Base-by-base conservation (phyloP, 2,113 vertebrate species). In the Stegastes partitus region DNA sequence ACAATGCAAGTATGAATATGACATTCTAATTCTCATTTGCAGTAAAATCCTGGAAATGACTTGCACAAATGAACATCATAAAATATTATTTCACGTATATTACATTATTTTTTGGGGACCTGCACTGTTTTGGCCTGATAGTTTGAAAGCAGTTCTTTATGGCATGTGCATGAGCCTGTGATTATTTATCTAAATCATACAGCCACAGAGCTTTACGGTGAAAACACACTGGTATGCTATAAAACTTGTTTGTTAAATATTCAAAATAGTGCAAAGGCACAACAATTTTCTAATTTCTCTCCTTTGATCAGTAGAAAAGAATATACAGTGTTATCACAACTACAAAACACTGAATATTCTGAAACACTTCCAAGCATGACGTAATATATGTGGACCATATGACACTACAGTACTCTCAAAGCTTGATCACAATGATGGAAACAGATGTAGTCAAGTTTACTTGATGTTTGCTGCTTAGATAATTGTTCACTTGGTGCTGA, bases 381-480 rank as follows among this genome's bases (percentile, higher is more conserved):
- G n/a, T n/a, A n/a, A n/a, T n/a, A n/a, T n/a, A n/a, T 31, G 28
- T 5, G 8, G 28, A 57, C 5, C 21, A 63, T 3, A 28, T 49
- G 23, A 25, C n/a, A 19, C 15, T 50, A 51, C 23, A 21, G 31
- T 3, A 18, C 7, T 56, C n/a, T 39, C 39, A 65, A 49, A 16
- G 25, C n/a, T 26, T 53, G 23, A 16, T 44, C 54, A 61, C 45
- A 69, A 63, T 44, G 45, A 56, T 21, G 39, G 10, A 70, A 47
- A 0, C 23, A 53, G 62, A 76, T 19, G 39, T 26, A 42, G 44
- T 44, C 12, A 34, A 34, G 31, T 9, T 34, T 8, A 34, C 7
- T 10, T 34, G 31, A 34, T 9, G 31, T n/a, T 63, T 75, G 8
- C 23, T 31, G 31, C 31, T 63, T 50, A n/a, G 2, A 44, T 44